phyloP scores from a whole-genome alignment of 92 coral and sea anemone species.

The Phenganax marumi region DNA sequence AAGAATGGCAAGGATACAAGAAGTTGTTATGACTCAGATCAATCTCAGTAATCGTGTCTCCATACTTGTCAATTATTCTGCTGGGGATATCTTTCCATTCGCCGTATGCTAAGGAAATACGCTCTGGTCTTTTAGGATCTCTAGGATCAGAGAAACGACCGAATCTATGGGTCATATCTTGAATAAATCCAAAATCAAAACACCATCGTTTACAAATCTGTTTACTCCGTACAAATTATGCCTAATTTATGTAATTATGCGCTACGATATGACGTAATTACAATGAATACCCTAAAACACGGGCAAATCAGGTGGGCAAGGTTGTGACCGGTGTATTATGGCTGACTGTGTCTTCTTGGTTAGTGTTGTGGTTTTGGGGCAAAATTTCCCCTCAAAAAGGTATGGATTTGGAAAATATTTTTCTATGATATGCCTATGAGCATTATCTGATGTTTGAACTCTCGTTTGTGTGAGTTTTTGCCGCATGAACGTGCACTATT shows the following conservation, averaged over 20 bases:
- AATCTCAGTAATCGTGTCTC: conserved; percentile 63
- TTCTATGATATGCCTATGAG: background rate
- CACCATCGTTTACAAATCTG: conserved; percentile 12
- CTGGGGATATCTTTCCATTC: conserved; percentile 66
- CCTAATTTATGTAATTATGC: background rate
- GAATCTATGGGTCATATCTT: conserved; percentile 32
- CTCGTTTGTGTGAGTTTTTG: background rate
- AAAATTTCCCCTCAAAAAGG: conserved; percentile 26
- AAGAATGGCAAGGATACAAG: conserved; percentile 70
- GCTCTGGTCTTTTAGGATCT: conserved; percentile 47
- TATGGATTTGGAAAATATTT: background rate
- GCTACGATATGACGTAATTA: background rate
- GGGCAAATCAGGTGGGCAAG: background rate
- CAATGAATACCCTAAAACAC: background rate
- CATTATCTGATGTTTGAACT: background rate
- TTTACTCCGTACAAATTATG: background rate
- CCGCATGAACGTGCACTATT: background rate
- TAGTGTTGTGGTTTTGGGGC: conserved; percentile 32
- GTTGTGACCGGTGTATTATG: conserved; percentile 13
- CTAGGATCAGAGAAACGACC: conserved; percentile 40
- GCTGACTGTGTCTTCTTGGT: background rate
- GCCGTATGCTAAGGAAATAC: conserved; percentile 83
- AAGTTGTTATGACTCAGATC: conserved; percentile 88
- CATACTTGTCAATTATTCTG: conserved; percentile 50
- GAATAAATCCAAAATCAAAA: background rate